A percentile compares a stretch with the other conserved stretches of the same genome.
phyloP scores from a whole-genome alignment of 2,113 vertebrate genomes.

The Oxygymnocypris stewartii region DNA sequence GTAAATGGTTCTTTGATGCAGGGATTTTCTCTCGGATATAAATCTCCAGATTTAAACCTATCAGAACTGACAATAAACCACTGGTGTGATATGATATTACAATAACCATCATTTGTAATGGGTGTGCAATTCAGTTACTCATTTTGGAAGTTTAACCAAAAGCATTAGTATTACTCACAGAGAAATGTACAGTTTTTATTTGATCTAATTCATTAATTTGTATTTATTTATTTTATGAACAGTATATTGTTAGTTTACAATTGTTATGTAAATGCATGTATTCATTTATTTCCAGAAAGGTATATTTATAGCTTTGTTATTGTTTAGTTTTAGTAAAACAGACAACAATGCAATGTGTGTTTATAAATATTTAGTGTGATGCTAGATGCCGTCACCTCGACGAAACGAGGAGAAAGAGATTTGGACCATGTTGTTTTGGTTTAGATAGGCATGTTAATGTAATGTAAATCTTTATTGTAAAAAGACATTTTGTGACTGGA shows the following conservation, averaged over 20 bases:
- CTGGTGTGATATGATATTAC: slow-evolving; percentile 58
- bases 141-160: slow-evolving; percentile 63
- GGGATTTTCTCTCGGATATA: slow-evolving; percentile 51
- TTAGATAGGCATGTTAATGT: slow-evolving; percentile 76
- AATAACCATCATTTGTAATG: slow-evolving; percentile 61
- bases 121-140: slow-evolving; percentile 67
- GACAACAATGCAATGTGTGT: slow-evolving; percentile 24
- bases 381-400: slow-evolving; percentile 44
- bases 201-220: no score
- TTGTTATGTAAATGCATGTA: neutral
- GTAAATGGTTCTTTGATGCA: slow-evolving; percentile 52
- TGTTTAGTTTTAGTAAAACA: slow-evolving; percentile 66
- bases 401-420: slow-evolving; percentile 49
- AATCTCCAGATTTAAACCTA: slow-evolving; percentile 47
- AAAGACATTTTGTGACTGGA: slow-evolving; percentile 69
- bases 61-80: slow-evolving; percentile 53
- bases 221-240: neutral
- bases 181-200: neutral
- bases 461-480: slow-evolving; percentile 77
- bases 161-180: neutral
- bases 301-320: neutral
- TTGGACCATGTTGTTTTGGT: slow-evolving; percentile 65
- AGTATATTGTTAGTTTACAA: neutral
- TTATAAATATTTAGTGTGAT: slow-evolving; percentile 52
- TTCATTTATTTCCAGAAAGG: neutral